phyloP scores from a whole-genome alignment of 2,113 vertebrate genomes.

The Cyrtonyx montezumae region DNA sequence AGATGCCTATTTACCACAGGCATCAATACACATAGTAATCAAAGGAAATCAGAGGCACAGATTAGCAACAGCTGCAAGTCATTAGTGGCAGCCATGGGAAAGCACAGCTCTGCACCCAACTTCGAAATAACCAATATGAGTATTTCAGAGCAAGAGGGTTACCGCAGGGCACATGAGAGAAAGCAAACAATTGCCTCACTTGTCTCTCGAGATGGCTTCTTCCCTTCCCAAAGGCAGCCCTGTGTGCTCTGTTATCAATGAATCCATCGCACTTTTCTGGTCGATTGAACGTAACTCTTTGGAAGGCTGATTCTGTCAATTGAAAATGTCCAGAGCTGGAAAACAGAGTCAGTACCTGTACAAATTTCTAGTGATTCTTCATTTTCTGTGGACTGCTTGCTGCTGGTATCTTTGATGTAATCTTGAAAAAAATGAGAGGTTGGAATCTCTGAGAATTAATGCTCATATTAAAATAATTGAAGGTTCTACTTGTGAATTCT shows the following conservation, averaged over 20 bases:
- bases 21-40: constrained; percentile 89
- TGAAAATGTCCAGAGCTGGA: neutral
- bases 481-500: constrained; percentile 8
- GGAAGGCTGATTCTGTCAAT: neutral
- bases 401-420: neutral
- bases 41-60: constrained; percentile 87
- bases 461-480: neutral
- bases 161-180: constrained; percentile 77
- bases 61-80: constrained; percentile 89
- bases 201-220: constrained; percentile 73
- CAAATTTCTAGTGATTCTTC: neutral
- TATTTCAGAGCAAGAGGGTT: constrained; percentile 79
- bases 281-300: constrained; percentile 20
- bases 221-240: constrained; percentile 36
- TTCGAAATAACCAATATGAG: constrained; percentile 82
- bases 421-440: neutral
- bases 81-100: constrained; percentile 88
- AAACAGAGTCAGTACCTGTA: neutral
- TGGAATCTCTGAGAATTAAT: constrained; percentile 11
- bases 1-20: constrained; percentile 88
- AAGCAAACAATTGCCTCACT: constrained; percentile 81
- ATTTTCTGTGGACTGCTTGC: neutral
- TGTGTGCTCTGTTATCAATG: constrained; percentile 14
- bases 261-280: constrained; percentile 56
- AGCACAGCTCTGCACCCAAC: constrained; percentile 84